Conservation (phyloP, 2,113 vertebrate genomes). For the Tachysurus fulvidraco region DNA sequence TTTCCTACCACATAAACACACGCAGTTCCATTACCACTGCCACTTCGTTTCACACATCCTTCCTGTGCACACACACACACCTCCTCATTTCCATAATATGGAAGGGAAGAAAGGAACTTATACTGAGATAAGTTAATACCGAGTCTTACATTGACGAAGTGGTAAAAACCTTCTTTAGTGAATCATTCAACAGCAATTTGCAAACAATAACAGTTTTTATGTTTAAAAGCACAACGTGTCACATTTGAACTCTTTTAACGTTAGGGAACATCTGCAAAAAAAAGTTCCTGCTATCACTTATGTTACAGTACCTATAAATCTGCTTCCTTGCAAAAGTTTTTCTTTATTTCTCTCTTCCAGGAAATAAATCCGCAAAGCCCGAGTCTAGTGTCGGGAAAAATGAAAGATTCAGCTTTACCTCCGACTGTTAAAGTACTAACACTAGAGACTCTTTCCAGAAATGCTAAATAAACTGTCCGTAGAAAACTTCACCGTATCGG, state of each 20-base stretch:
- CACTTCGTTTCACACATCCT: neutral
- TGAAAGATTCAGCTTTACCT: neutral
- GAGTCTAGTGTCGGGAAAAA: neutral
- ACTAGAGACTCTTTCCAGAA: neutral
- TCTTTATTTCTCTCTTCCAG: neutral
- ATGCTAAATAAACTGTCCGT: neutral
- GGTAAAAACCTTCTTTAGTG: neutral
- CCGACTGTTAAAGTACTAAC: neutral
- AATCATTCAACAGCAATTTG: neutral
- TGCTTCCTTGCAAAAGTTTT: neutral
- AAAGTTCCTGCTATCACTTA: neutral
- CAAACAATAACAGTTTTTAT: neutral
- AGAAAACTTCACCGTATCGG: neutral
- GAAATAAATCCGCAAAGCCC: neutral
- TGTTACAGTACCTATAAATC: neutral
- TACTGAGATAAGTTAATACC: neutral
- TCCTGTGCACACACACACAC: neutral
- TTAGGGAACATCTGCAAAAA: neutral
- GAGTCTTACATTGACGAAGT: neutral
- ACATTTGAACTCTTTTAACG: neutral
- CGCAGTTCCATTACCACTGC: conserved; percentile 11
- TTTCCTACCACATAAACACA: conserved; percentile 12
- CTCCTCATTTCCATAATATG: neutral
- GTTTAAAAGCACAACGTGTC: neutral
- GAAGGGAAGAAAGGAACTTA: neutral